Base-by-base conservation (phyloP, 2,888 invertebrate species). In the Nowickia ferox region DNA sequence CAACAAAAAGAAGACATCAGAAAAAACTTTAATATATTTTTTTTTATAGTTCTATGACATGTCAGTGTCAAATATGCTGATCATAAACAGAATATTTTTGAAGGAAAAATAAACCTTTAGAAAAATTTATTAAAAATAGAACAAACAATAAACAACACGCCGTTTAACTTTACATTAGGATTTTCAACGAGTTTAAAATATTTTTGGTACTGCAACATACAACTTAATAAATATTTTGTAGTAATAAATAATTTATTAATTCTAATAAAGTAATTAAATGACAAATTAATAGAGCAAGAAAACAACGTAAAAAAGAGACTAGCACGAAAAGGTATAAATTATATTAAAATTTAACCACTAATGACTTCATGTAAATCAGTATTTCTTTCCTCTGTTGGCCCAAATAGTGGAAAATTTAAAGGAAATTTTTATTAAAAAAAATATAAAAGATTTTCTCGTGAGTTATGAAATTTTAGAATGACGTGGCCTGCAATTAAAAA, bases 401-500 rank as follows among this genome's bases (percentile, higher is more conserved):
- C 42, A 51, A 53, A 17, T 40, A 55, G 38, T 48, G n/a, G 30
- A 53, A 80, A 72, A 74, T 48, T 6, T 3, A 71, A 13, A 48
- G 46, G 48, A 3, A 42, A 51, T 22, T 46, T 69, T 44, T 9
- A 8, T 15, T 30, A 3, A 0, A 30, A 17, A 5, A n/a, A 8
- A 46, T 38, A 4, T 22, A 11, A 61, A 44, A 22, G 2, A 76
- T 38, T 75, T 69, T 57, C 38, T 44, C 22, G 42, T 13, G 53
- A n/a, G 38, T 44, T 68, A 68, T 42, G 15, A 44, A 30, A 38
- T 15, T 65, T 51, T 57, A 46, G 1, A 69, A 51, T 46, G n/a
- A 44, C n/a, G 40, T 3, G 42, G 59, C 51, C 9, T 59, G n/a
- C 66, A 77, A 83, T 83, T 83, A 83, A 83, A 77, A 77, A 66